Percentiles rank a stretch among this genome's conserved stretches.
Conservation (phyloP, 2,888 invertebrate genomes). For the Cryptus viduatorius region DNA sequence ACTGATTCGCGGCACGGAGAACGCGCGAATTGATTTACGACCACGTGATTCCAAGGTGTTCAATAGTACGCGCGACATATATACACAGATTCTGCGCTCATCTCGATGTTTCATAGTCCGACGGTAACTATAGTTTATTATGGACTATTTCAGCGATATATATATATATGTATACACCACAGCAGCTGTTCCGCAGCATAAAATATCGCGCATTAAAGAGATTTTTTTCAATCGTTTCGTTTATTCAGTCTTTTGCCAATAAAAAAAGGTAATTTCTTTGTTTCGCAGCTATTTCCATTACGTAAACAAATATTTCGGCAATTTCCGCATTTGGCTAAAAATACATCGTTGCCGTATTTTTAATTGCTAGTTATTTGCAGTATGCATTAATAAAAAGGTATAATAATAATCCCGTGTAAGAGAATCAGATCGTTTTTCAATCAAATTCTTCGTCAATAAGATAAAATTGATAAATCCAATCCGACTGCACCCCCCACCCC, state of each 20-base stretch:
- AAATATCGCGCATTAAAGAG: background rate
- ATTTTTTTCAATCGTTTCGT: background rate
- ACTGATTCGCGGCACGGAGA: slow-evolving; percentile 19
- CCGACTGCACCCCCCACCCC: no score
- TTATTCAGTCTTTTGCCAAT: background rate
- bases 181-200: background rate
- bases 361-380: no score
- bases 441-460: no score
- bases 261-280: no score
- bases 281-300: no score
- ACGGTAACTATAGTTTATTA: background rate
- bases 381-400: no score
- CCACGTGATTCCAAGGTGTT: slow-evolving; percentile 37
- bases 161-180: background rate
- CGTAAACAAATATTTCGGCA: no score
- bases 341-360: no score
- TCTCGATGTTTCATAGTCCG: background rate
- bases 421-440: no score
- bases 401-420: no score
- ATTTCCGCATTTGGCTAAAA: no score
- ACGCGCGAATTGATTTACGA: slow-evolving; percentile 45
- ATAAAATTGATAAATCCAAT: no score
- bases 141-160: background rate
- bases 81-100: slow-evolving; percentile 17
- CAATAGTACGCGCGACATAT: background rate